phyloP scores from a whole-genome alignment of 37 sponge, comb jelly and placozoan species.

The Haliclona indistincta region DNA sequence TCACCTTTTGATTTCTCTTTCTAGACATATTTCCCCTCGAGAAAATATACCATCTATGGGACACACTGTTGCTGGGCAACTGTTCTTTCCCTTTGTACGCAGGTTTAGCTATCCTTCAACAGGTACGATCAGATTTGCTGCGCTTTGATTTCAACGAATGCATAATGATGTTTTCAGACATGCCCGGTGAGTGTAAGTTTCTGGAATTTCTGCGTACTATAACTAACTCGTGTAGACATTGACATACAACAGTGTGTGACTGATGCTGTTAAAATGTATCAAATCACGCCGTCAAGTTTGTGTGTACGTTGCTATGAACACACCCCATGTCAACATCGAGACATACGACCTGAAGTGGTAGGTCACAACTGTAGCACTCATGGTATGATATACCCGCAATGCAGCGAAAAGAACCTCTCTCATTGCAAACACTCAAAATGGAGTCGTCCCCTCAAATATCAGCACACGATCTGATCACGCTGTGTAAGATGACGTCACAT shows the following conservation, averaged over 20 bases:
- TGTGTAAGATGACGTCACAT: slow-evolving; percentile 56
- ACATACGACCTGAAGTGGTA: slow-evolving; percentile 58
- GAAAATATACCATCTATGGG: slow-evolving; percentile 96
- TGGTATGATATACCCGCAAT: not conserved
- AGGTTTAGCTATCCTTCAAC: slow-evolving; percentile 90
- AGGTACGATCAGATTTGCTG: slow-evolving; percentile 76
- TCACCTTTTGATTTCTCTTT: not conserved
- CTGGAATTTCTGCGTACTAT: not conserved
- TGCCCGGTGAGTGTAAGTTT: slow-evolving; percentile 79
- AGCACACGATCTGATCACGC: slow-evolving; percentile 64
- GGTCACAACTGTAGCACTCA: not conserved
- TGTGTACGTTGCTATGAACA: slow-evolving; percentile 51
- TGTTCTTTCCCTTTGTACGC: slow-evolving; percentile 88
- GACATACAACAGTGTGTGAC: slow-evolving; percentile 81
- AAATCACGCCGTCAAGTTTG: slow-evolving; percentile 73
- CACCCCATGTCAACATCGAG: slow-evolving; percentile 6
- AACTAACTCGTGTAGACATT: slow-evolving; percentile 49
- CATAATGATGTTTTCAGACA: slow-evolving; percentile 97
- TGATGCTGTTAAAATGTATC: slow-evolving; percentile 53
- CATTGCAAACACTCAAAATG: slow-evolving; percentile 21
- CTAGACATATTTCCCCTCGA: slow-evolving; percentile 91
- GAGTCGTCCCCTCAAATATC: slow-evolving; percentile 81
- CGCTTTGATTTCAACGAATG: slow-evolving; percentile 96
- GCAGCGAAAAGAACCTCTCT: slow-evolving; percentile 57
- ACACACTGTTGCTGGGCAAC: slow-evolving; percentile 88